A percentile compares a stretch with the other conserved stretches of the same genome.
Evolutionary conservation across 1,140 invertebrate genomes (phyloP).

Genomic region (Cydia splendana): DNA sequence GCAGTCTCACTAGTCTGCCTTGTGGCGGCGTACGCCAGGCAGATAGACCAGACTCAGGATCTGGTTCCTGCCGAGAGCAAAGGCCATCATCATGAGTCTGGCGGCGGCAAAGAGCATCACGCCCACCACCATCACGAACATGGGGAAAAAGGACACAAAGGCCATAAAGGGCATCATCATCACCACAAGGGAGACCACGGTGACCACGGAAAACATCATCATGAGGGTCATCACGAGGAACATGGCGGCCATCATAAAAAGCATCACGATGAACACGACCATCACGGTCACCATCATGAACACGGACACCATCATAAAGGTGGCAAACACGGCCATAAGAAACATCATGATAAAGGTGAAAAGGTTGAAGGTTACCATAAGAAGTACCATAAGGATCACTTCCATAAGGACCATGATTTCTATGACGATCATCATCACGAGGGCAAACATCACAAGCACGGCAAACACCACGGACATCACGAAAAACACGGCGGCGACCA

Average conservation of each 20-base stretch:
- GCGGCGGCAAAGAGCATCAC: conserved; percentile 79
- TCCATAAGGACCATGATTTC: conserved; percentile 74
- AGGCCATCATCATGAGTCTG: conserved; percentile 83
- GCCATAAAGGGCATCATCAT: conserved; percentile 71
- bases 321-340: conserved; percentile 67
- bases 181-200: conserved; percentile 71
- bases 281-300: conserved; percentile 70
- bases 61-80: conserved; percentile 81
- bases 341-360: conserved; percentile 72
- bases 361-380: conserved; percentile 72
- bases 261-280: conserved; percentile 68
- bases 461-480: conserved; percentile 69
- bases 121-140: conserved; percentile 70
- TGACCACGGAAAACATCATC: conserved; percentile 65
- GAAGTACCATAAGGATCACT: conserved; percentile 73
- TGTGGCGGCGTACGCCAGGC: conserved; percentile 59
- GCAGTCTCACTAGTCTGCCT: conserved; percentile 64
- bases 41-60: conserved; percentile 62
- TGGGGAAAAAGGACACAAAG: conserved; percentile 67
- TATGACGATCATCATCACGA: conserved; percentile 70
- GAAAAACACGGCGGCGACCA: conserved; percentile 61
- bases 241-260: conserved; percentile 69
- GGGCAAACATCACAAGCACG: conserved; percentile 73
- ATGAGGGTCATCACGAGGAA: conserved; percentile 65
- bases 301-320: conserved; percentile 73